Percentiles rank a stretch among this genome's conserved stretches.
Conservation (phyloP, 2,113 vertebrate genomes). For the Datnioides undecimradiatus region DNA sequence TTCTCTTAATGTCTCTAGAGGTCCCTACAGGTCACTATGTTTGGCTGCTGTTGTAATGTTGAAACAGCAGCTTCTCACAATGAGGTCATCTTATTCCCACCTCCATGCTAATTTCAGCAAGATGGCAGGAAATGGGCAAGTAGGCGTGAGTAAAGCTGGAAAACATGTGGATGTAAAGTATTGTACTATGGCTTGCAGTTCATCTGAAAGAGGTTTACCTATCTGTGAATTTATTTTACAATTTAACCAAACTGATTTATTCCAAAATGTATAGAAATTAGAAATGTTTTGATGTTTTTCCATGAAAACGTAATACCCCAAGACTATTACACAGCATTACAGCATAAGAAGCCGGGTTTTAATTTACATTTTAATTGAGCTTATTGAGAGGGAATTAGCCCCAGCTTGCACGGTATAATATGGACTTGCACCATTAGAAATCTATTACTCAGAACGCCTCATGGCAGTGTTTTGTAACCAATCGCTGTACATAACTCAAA, state of each 20-base stretch:
- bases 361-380: constrained; percentile 4
- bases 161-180: background rate
- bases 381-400: background rate
- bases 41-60: background rate
- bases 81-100: background rate
- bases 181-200: background rate
- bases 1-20: background rate
- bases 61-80: background rate
- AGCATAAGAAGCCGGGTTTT: background rate
- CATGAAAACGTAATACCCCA: background rate
- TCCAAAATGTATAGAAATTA: background rate
- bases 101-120: constrained; percentile 2
- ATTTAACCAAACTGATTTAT: background rate
- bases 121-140: constrained; percentile 9
- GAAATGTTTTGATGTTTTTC: background rate
- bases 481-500: background rate
- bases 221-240: background rate
- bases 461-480: background rate
- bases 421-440: background rate
- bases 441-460: background rate
- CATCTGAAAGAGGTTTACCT: background rate
- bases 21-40: background rate
- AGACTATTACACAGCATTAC: background rate
- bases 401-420: background rate
- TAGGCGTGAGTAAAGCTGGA: constrained; percentile 5